Percentiles rank a stretch among this genome's conserved stretches.
Evolutionary conservation across 2,113 vertebrate species (phyloP).

Genomic region (Apus apus): DNA sequence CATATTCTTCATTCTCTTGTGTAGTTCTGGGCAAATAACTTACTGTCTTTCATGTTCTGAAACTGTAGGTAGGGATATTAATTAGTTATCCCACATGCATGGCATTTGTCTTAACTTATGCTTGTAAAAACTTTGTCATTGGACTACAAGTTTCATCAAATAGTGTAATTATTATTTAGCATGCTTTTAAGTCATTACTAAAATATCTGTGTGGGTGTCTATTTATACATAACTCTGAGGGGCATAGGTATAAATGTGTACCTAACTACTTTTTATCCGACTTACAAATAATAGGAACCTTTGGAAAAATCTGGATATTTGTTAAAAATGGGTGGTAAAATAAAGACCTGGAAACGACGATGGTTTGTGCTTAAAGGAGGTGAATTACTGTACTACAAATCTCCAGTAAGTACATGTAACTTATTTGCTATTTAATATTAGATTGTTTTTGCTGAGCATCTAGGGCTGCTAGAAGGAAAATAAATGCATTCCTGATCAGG

Average conservation of each 20-base stretch:
- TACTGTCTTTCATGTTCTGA: background rate
- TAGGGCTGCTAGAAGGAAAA: background rate
- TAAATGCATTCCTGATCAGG: background rate
- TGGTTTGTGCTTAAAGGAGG: conserved; percentile 99
- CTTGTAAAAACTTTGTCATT: background rate
- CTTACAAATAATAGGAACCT: conserved; percentile 81
- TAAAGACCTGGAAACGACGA: conserved; percentile 95
- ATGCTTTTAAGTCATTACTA: background rate
- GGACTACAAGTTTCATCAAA: background rate
- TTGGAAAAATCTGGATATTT: conserved; percentile 98
- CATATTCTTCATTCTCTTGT: conserved; percentile 2
- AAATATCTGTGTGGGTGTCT: background rate
- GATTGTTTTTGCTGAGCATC: background rate
- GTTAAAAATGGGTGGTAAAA: conserved; percentile 95
- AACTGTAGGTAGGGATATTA: background rate
- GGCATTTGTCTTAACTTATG: background rate
- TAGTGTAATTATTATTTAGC: background rate
- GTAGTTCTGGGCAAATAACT: background rate
- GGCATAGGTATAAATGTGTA: background rate
- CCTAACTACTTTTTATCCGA: background rate
- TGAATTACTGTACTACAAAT: conserved; percentile 96
- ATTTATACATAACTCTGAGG: background rate
- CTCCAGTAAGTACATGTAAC: conserved; percentile 84
- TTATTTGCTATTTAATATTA: background rate
- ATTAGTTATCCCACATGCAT: background rate